Evolutionary conservation across 2,888 invertebrate species (phyloP).

Genomic region (Hartigia nigra): DNA sequence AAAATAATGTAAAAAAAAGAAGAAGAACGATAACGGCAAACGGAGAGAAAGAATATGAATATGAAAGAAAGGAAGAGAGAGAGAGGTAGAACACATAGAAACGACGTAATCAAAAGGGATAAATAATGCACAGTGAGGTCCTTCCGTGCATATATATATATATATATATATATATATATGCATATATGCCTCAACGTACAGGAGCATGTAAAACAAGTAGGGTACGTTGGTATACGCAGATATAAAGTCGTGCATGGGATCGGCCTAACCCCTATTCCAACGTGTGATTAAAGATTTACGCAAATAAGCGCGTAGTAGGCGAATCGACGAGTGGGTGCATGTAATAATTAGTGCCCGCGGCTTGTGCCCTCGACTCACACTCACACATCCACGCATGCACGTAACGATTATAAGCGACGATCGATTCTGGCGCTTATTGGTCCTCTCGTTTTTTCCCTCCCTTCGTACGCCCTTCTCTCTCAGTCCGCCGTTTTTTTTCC

Average conservation of each 20-base stretch:
- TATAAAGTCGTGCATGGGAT: background rate
- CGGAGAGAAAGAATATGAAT: background rate
- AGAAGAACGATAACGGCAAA: background rate
- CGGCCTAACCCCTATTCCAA: background rate
- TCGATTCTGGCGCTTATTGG: slow-evolving; percentile 25
- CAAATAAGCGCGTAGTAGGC: slow-evolving; percentile 31
- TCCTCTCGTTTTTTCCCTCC: slow-evolving; percentile 19
- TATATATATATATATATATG: too few relatives aligned
- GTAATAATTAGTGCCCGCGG: slow-evolving; percentile 35
- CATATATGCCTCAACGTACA: background rate
- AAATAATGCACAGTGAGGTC: background rate
- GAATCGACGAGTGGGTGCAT: slow-evolving; percentile 40
- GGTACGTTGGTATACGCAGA: background rate
- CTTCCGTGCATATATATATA: background rate
- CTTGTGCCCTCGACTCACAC: background rate
- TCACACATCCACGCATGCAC: background rate
- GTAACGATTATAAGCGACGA: slow-evolving; percentile 6
- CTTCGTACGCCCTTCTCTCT: slow-evolving; percentile 9
- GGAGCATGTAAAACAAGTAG: background rate
- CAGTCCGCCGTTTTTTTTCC: slow-evolving; percentile 5
- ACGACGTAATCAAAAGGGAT: background rate
- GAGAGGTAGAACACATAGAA: background rate
- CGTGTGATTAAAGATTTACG: background rate
- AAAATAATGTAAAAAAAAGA: slow-evolving; percentile 11
- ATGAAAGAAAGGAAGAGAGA: background rate